Evolutionary conservation across 2,888 invertebrate genomes (phyloP).

Genomic region (Plebejus melissa): DNA sequence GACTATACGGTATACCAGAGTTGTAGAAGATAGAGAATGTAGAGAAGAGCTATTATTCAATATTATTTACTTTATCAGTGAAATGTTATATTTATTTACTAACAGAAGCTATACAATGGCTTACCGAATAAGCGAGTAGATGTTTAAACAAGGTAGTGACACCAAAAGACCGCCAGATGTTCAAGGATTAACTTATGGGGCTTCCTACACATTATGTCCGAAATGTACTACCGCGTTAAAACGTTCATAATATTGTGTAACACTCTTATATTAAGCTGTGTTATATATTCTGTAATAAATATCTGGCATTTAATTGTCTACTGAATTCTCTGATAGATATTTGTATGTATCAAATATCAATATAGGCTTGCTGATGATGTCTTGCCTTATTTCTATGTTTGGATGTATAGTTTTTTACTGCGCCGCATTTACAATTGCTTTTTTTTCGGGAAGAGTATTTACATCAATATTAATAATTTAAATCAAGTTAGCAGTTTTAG

Average conservation of each 20-base stretch:
- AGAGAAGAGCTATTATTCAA: too few relatives aligned
- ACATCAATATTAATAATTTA: too few relatives aligned
- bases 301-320: background rate
- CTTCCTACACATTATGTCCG: conserved; percentile 11
- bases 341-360: background rate
- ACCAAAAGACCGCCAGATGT: conserved; percentile 20
- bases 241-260: background rate
- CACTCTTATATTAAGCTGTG: background rate
- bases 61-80: too few relatives aligned
- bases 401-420: too few relatives aligned
- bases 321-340: background rate
- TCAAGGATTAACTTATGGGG: conserved; percentile 20
- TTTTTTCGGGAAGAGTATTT: too few relatives aligned
- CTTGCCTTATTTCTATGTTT: background rate
- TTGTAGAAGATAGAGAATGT: too few relatives aligned
- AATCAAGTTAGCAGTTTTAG: too few relatives aligned
- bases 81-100: background rate
- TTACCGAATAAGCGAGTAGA: background rate
- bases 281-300: background rate
- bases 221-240: background rate
- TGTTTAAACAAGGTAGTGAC: conserved; percentile 1
- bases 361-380: background rate
- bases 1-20: too few relatives aligned
- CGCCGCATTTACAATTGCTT: too few relatives aligned
- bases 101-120: background rate